phyloP scores from a whole-genome alignment of 2,113 vertebrate species.

The Rhinichthys klamathensis region DNA sequence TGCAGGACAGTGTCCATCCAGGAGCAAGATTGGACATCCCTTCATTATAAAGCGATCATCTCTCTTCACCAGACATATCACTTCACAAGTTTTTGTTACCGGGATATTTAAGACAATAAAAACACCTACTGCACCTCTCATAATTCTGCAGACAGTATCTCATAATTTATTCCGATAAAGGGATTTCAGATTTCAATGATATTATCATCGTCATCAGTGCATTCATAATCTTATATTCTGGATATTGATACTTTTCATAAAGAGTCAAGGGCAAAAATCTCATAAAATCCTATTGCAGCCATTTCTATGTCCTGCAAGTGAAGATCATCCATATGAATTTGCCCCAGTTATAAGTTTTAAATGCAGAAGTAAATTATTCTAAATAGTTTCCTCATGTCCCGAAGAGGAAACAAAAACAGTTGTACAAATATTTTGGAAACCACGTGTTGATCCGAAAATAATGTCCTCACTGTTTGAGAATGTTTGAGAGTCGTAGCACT shows the following conservation, averaged over 20 bases:
- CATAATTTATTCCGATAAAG: not conserved
- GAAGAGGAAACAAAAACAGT: conserved; percentile 9
- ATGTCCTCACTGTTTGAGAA: not conserved
- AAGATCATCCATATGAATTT: not conserved
- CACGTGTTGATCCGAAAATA: conserved; percentile 12
- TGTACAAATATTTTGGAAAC: not conserved
- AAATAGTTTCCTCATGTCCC: not conserved
- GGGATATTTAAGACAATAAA: not conserved
- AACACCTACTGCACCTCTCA: not conserved
- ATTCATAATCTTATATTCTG: not conserved
- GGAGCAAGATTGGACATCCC: no score
- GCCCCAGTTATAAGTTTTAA: conserved; percentile 13
- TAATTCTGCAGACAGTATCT: not conserved
- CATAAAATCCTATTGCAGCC: not conserved
- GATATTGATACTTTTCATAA: not conserved
- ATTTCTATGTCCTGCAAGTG: conserved; percentile 12
- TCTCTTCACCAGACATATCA: no score
- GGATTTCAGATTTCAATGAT: not conserved
- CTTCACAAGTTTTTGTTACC: no score
- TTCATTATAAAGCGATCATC: no score
- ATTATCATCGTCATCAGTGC: not conserved
- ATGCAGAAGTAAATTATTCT: conserved; percentile 34
- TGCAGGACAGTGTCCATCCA: no score
- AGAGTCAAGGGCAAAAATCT: not conserved
- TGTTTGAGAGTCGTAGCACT: not conserved